A percentile compares a stretch with the other conserved stretches of the same genome.
Evolutionary conservation across 2,113 vertebrate species (phyloP).

Genomic region (Triplophysa rosa): DNA sequence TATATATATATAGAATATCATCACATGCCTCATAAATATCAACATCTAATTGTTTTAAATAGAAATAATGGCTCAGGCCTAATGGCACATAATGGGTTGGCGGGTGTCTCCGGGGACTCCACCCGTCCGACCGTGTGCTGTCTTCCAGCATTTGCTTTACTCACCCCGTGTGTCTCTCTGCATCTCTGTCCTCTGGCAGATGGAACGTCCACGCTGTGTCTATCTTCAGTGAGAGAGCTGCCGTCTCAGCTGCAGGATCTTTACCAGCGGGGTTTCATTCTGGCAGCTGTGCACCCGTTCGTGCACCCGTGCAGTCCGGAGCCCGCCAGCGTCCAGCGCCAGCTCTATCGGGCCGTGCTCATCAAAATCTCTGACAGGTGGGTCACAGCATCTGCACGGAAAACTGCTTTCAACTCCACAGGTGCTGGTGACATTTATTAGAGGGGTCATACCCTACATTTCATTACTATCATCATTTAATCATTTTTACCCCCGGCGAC

Average conservation of each 20-base stretch:
- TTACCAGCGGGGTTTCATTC: conserved; percentile 90
- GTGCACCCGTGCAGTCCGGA: conserved; percentile 84
- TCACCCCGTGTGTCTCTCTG: conserved; percentile 38
- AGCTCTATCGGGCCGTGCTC: conserved; percentile 92
- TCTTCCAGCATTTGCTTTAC: conserved; percentile 1
- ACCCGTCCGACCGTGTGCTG: not conserved
- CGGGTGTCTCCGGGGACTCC: not conserved
- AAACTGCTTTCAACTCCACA: conserved; percentile 7
- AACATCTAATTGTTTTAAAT: not conserved
- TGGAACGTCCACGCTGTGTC: conserved; percentile 84
- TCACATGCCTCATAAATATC: not conserved
- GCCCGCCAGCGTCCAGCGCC: conserved; percentile 83
- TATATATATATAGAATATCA: no score
- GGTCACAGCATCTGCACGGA: conserved; percentile 29
- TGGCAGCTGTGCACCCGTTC: conserved; percentile 91
- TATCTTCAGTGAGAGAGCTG: conserved; percentile 87
- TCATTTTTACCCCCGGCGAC: no score
- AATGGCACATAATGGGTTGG: not conserved
- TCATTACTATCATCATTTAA: not conserved
- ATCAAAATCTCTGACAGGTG: conserved; percentile 90
- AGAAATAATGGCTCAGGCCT: not conserved
- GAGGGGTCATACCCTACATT: not conserved
- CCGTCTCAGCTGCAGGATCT: conserved; percentile 89
- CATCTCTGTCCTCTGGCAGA: conserved; percentile 67
- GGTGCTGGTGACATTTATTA: conserved; percentile 19